Conservation (phyloP, 1,140 invertebrate species). For the Heliconius himera region DNA sequence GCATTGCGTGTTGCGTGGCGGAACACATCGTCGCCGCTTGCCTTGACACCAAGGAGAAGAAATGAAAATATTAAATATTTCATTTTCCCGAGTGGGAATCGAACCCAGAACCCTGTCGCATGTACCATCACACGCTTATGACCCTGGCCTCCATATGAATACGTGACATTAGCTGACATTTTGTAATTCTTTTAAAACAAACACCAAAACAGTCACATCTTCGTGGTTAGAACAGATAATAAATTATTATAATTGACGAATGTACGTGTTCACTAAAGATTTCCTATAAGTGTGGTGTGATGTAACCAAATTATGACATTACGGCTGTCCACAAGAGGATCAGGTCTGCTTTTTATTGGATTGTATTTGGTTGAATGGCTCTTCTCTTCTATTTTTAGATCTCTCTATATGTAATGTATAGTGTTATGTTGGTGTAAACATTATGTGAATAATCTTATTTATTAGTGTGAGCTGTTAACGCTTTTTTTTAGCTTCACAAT, state of each 20-base stretch:
- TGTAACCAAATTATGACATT: constrained; percentile 33
- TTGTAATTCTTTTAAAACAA: neutral
- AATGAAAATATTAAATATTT: too few species aligned
- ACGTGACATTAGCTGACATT: neutral
- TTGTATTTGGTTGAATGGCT: constrained; percentile 28
- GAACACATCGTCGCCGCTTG: too few species aligned
- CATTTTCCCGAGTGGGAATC: too few species aligned
- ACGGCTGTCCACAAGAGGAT: constrained; percentile 23
- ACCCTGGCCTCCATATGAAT: too few species aligned
- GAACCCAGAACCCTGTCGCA: too few species aligned
- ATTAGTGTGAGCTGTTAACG: neutral
- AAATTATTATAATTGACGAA: neutral
- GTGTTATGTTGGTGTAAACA: neutral
- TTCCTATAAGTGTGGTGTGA: constrained; percentile 26
- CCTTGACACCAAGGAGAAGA: too few species aligned
- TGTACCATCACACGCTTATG: too few species aligned
- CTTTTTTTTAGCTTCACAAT: neutral
- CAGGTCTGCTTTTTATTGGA: constrained; percentile 29
- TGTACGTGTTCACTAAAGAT: constrained; percentile 20
- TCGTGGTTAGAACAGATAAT: neutral
- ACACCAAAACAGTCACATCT: neutral
- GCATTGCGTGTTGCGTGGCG: too few species aligned
- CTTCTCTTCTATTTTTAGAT: constrained; percentile 24
- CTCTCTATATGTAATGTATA: neutral
- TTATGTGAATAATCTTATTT: neutral